Evolutionary conservation across 2,113 vertebrate genomes (phyloP).

Genomic region (Calidris pygmaea): DNA sequence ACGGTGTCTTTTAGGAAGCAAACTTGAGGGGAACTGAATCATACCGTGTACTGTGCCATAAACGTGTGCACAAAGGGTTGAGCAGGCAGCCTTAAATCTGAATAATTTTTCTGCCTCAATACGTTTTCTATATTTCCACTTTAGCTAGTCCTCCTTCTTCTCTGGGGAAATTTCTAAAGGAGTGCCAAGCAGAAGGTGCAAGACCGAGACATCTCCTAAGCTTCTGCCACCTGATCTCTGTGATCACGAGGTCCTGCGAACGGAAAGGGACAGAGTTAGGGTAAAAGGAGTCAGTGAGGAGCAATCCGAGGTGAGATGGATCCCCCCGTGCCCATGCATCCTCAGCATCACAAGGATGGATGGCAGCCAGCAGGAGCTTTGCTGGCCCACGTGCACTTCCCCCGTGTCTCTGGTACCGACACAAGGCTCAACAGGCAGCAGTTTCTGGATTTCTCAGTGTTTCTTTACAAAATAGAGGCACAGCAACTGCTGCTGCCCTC

Average conservation of each 20-base stretch:
- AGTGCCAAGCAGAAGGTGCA: background rate
- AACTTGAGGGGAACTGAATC: background rate
- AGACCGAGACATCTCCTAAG: background rate
- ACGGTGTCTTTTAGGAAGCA: background rate
- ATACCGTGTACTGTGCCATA: background rate
- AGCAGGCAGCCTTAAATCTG: background rate
- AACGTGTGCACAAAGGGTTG: background rate
- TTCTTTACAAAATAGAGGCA: background rate
- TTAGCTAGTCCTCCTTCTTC: background rate
- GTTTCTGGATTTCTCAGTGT: background rate
- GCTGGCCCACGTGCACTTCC: fast-evolving
- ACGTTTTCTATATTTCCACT: background rate
- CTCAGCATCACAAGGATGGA: background rate
- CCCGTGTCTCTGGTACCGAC: fast-evolving
- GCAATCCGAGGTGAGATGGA: background rate
- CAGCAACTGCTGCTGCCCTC: background rate
- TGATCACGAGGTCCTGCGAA: background rate
- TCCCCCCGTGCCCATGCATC: fast-evolving
- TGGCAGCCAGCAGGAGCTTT: background rate
- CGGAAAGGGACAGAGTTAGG: fast-evolving
- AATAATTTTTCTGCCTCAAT: conserved; percentile 11
- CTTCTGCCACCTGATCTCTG: background rate
- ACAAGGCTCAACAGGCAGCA: background rate
- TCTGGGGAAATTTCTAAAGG: background rate
- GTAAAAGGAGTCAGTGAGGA: background rate